Evolutionary conservation across 2,797 vertebrate species (phyloP), one percentile per base, ranked within the genome.

Genomic region (Galaxias olidus): DNA sequence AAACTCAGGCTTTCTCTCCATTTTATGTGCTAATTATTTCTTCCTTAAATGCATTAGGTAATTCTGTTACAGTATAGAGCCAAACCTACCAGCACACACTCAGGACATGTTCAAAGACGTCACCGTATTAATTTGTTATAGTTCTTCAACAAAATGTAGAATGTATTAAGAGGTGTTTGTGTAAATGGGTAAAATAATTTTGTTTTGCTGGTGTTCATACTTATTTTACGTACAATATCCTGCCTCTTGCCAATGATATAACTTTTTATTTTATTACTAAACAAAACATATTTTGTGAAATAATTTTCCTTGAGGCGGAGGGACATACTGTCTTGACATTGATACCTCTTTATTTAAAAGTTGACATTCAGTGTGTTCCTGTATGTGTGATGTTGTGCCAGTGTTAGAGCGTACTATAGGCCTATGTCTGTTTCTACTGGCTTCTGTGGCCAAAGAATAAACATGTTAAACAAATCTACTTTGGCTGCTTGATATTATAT

Each of bases 371-470:
- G 81, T 84, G 77, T 82, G 73, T 90, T 84, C 70, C 78, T 81
- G 78, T 65, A n/a, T 84, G 76, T 81, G 52, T 74, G 67, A 66
- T 64, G 78, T n/a, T n/a, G n/a, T 83, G 78, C 78, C 79, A 79
- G 79, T 87, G 71, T 86, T 79, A 78, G 75, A 69, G 79, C 64
- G 61, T 14, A 57, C 79, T n/a, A n/a, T n/a, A n/a, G n/a, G n/a
- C n/a, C n/a, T n/a, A 79, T 76, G 69, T 76, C 65, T 71, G 71
- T 70, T 80, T 78, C 75, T 71, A 64, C 88, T 90, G 88, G 90
- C 86, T 82, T 84, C 83, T 89, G 89, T 90, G 93, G 95, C 95
- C 96, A 96, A 97, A 98, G 94, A 97, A 94, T 94, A 92, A 92
- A 78, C 76, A 66, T 75, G 61, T 80, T 30, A 77, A 56, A 69